phyloP scores from a whole-genome alignment of 2,888 invertebrate species.

The Idaea biselata region DNA sequence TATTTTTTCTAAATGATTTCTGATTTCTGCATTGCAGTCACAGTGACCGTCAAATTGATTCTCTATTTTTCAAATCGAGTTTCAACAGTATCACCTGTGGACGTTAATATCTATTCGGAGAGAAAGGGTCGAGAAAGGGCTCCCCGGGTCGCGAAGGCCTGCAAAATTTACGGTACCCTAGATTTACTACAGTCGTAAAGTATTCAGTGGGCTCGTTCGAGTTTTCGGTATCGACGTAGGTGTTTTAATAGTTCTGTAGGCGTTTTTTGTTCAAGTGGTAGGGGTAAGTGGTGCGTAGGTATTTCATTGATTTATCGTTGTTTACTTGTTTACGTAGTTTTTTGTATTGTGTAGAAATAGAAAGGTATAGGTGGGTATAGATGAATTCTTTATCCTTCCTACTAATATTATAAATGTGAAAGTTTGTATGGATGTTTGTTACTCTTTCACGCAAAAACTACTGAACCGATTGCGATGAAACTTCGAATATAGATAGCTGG shows the following conservation, averaged over 20 bases:
- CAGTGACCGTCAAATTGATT: neutral
- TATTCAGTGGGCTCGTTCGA: slow-evolving; percentile 54
- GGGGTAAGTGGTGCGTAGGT: neutral
- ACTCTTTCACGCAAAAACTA: no score
- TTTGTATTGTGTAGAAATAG: no score
- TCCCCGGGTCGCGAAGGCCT: slow-evolving; percentile 47
- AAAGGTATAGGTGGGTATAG: no score
- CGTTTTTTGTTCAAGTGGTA: neutral
- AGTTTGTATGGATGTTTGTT: no score
- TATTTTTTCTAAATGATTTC: no score
- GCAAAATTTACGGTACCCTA: slow-evolving; percentile 69
- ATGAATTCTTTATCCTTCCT: no score
- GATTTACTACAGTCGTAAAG: slow-evolving; percentile 72
- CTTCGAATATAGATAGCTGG: no score
- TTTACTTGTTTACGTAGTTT: neutral
- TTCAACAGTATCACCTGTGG: neutral
- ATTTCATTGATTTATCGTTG: neutral
- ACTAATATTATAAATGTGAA: no score
- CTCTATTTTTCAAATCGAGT: slow-evolving; percentile 3
- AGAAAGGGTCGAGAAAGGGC: slow-evolving; percentile 43
- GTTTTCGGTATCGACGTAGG: slow-evolving; percentile 34
- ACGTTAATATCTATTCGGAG: slow-evolving; percentile 50
- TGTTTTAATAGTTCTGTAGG: neutral
- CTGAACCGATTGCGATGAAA: no score
- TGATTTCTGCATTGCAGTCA: no score